These are phyloP conservation scores for Tychaedon coryphoeus DNA, from an alignment of 2,113 vertebrate genomes.

Conservation along the genomic window DNA sequence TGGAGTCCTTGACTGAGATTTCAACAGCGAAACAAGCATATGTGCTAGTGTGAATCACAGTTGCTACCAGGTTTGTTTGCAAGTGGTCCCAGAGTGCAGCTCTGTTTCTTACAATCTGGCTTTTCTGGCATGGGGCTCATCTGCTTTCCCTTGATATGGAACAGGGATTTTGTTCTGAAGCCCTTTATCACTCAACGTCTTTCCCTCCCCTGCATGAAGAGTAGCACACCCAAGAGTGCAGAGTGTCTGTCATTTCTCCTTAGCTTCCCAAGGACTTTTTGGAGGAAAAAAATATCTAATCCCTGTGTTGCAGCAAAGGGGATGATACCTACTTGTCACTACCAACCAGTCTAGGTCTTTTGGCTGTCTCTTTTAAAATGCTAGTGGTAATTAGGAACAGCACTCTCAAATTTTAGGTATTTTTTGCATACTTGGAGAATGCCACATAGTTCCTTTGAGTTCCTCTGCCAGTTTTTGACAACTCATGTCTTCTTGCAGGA, in stretches of 20 bases:
- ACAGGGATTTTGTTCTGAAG: slow-evolving; percentile 14
- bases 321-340: neutral
- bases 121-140: slow-evolving; percentile 44
- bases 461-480: neutral
- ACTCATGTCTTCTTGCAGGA: neutral
- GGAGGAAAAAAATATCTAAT: neutral
- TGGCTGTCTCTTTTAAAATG: neutral
- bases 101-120: slow-evolving; percentile 56
- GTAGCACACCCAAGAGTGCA: neutral
- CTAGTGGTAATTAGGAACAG: neutral
- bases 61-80: slow-evolving; percentile 46
- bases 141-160: slow-evolving; percentile 7
- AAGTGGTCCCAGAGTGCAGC: slow-evolving; percentile 44
- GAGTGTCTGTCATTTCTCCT: slow-evolving; percentile 13
- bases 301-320: neutral
- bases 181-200: slow-evolving; percentile 10
- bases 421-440: neutral
- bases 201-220: neutral
- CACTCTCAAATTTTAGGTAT: neutral
- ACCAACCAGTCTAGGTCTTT: neutral
- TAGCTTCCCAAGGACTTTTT: slow-evolving; percentile 6
- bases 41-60: slow-evolving; percentile 30
- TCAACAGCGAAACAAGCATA: slow-evolving; percentile 42
- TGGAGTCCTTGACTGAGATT: slow-evolving; percentile 37
- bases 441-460: neutral